phyloP scores from a whole-genome alignment of 2,888 invertebrate species.

The Synergus itoensis region DNA sequence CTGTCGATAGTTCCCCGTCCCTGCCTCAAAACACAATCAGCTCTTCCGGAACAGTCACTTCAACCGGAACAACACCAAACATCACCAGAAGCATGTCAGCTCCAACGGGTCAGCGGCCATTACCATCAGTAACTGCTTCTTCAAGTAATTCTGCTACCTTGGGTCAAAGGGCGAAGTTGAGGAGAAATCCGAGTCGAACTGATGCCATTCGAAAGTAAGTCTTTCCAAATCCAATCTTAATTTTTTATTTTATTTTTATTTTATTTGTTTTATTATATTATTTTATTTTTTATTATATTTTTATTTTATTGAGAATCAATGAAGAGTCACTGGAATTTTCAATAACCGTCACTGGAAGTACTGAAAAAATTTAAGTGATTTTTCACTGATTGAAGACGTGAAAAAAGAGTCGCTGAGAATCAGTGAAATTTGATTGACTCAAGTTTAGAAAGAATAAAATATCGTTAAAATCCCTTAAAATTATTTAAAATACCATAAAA shows the following conservation, averaged over 20 bases:
- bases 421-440: too few relatives aligned
- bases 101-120: slow-evolving; percentile 70
- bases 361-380: too few relatives aligned
- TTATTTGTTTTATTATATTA: neutral
- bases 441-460: too few relatives aligned
- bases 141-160: slow-evolving; percentile 74
- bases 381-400: too few relatives aligned
- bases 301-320: neutral
- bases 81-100: slow-evolving; percentile 71
- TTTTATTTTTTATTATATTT: neutral
- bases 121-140: slow-evolving; percentile 66
- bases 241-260: neutral
- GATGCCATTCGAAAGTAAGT: slow-evolving; percentile 77
- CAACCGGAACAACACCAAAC: slow-evolving; percentile 57
- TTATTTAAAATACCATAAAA: too few relatives aligned
- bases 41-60: slow-evolving; percentile 42
- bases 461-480: too few relatives aligned
- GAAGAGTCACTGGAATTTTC: too few relatives aligned
- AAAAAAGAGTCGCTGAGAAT: too few relatives aligned
- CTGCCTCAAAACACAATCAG: slow-evolving; percentile 48
- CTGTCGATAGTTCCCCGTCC: slow-evolving; percentile 60
- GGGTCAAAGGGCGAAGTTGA: slow-evolving; percentile 78
- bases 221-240: slow-evolving; percentile 1
- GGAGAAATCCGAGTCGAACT: slow-evolving; percentile 77
- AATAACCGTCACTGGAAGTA: too few relatives aligned